These are phyloP conservation scores for Eupithecia vulgata DNA, from an alignment of 2,888 invertebrate genomes.

Conservation along the genomic window DNA sequence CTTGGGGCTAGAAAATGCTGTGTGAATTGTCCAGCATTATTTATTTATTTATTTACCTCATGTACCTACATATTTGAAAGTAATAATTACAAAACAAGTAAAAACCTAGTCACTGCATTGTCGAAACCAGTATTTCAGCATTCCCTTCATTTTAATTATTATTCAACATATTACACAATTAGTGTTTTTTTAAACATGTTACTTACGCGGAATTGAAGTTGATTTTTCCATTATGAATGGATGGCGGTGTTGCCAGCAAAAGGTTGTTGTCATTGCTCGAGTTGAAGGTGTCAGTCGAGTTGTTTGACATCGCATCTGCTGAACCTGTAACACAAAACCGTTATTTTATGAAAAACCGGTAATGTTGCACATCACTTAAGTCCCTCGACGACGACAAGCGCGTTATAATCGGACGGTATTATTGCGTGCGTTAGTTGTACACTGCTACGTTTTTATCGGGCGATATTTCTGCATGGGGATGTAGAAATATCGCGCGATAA, in stretches of 20 bases:
- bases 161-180: background rate
- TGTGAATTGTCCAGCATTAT: no score
- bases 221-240: conserved; percentile 71
- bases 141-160: background rate
- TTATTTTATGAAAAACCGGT: conserved; percentile 16
- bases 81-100: background rate
- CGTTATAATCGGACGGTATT: no score
- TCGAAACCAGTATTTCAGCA: background rate
- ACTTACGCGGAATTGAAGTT: conserved; percentile 64
- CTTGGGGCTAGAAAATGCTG: no score
- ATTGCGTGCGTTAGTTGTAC: no score
- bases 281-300: conserved; percentile 75
- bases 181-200: background rate
- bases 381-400: no score
- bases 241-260: conserved; percentile 72
- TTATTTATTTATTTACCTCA: no score
- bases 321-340: conserved; percentile 51
- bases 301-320: conserved; percentile 71
- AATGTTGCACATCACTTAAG: conserved; percentile 20
- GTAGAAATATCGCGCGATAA: no score
- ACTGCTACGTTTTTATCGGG: no score
- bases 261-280: conserved; percentile 73
- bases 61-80: background rate
- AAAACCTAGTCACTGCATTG: background rate
- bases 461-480: no score